Conservation (phyloP, 1,140 invertebrate species). For the Hycleus phaleratus region DNA sequence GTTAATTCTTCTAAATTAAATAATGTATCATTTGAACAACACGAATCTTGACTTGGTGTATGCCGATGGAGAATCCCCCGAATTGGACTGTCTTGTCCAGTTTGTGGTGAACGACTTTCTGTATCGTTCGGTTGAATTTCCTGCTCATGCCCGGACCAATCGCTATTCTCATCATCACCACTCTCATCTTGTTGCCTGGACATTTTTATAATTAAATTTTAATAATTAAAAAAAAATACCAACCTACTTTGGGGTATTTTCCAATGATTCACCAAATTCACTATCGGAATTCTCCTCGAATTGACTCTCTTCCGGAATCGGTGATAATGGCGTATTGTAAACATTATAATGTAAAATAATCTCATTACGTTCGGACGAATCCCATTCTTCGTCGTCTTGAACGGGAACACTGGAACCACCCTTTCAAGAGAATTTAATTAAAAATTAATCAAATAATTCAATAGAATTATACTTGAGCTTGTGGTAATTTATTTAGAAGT, state of each 20-base stretch:
- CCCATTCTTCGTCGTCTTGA: conserved; percentile 34
- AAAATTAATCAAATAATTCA: background rate
- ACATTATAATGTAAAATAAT: conserved; percentile 47
- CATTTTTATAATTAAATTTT: too few species aligned
- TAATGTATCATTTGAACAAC: conserved; percentile 53
- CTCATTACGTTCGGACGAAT: conserved; percentile 37
- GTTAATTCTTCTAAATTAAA: conserved; percentile 50
- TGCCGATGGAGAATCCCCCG: conserved; percentile 39
- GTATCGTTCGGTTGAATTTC: conserved; percentile 13
- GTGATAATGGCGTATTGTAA: conserved; percentile 51
- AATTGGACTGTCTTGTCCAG: conserved; percentile 25
- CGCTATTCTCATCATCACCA: conserved; percentile 27
- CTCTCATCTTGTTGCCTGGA: conserved; percentile 3
- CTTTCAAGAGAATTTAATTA: conserved; percentile 6
- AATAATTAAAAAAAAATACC: too few species aligned
- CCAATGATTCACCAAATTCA: background rate
- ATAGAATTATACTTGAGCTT: conserved; percentile 48
- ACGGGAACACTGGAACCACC: conserved; percentile 27
- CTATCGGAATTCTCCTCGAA: conserved; percentile 27
- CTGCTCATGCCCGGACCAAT: conserved; percentile 26
- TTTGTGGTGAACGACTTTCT: conserved; percentile 24
- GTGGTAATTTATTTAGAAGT: conserved; percentile 59
- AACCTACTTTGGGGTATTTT: conserved; percentile 21
- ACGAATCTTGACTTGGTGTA: conserved; percentile 52
- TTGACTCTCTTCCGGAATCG: conserved; percentile 56